Conservation (phyloP, 2,888 invertebrate genomes). For the Empis stercorea region DNA sequence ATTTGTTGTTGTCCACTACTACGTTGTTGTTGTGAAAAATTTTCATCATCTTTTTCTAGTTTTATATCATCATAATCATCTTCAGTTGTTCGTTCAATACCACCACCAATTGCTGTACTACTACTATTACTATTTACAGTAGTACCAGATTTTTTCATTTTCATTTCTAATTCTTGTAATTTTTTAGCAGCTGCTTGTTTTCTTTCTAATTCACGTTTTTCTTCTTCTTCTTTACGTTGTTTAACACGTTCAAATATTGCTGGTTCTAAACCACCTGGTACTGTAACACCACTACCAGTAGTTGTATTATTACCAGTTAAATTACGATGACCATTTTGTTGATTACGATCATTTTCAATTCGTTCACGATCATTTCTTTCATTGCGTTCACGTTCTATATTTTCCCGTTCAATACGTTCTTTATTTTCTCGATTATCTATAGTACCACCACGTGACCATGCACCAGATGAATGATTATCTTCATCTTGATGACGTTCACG, state of each 20-base stretch:
- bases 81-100: not conserved
- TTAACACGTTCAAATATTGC: slow-evolving; percentile 72
- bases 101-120: slow-evolving; percentile 1
- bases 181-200: slow-evolving; percentile 50
- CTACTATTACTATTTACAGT: slow-evolving; percentile 11
- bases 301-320: slow-evolving; percentile 8
- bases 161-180: slow-evolving; percentile 53
- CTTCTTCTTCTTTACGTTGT: slow-evolving; percentile 78
- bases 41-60: slow-evolving; percentile 1
- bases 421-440: slow-evolving; percentile 11
- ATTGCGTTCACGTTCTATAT: slow-evolving; percentile 15
- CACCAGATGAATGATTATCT: slow-evolving; percentile 13
- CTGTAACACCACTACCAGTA: slow-evolving; percentile 11
- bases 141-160: slow-evolving; percentile 40
- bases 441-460: slow-evolving; percentile 1
- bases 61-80: not conserved
- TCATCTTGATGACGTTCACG: slow-evolving; percentile 14
- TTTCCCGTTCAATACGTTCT: slow-evolving; percentile 14
- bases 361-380: slow-evolving; percentile 19
- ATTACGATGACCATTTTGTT: slow-evolving; percentile 31
- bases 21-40: slow-evolving; percentile 4
- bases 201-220: slow-evolving; percentile 57
- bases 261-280: slow-evolving; percentile 47
- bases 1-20: slow-evolving; percentile 2
- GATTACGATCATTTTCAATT: slow-evolving; percentile 22